These are phyloP conservation scores for Brachymystax lenok DNA, from an alignment of 2,797 vertebrate species.

Conservation along the genomic window DNA sequence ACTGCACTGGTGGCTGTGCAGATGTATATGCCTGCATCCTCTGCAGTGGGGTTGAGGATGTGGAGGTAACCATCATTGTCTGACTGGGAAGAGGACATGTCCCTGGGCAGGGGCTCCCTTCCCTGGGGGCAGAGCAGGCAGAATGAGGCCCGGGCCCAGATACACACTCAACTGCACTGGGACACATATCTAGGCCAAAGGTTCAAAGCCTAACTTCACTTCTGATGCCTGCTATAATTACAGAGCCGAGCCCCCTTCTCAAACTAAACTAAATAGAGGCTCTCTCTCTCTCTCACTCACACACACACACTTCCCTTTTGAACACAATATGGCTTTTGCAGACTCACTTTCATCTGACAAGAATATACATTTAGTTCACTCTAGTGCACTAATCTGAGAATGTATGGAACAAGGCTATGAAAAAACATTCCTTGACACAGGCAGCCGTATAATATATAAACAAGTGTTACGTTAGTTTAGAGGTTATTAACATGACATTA, in stretches of 20 bases:
- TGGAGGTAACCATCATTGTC: constrained; percentile 75
- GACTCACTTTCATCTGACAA: constrained; percentile 67
- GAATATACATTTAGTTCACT: constrained; percentile 53
- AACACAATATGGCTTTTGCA: constrained; percentile 68
- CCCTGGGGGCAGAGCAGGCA: constrained; percentile 70
- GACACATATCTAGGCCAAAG: constrained; percentile 33
- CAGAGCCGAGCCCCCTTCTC: constrained; percentile 23
- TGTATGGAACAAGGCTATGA: constrained; percentile 20
- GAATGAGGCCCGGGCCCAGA: not conserved
- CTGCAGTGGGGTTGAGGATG: constrained; percentile 70
- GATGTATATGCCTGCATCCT: constrained; percentile 82
- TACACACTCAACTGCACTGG: constrained; percentile 15
- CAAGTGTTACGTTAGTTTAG: not conserved
- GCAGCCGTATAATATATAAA: constrained; percentile 21
- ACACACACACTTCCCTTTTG: constrained; percentile 41
- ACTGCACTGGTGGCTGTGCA: constrained; percentile 86
- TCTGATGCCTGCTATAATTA: constrained; percentile 63
- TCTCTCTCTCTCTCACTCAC: constrained; percentile 27
- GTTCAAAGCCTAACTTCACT: constrained; percentile 41
- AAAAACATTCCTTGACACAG: constrained; percentile 21
- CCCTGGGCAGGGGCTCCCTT: constrained; percentile 60
- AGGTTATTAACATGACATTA: constrained; percentile 23
- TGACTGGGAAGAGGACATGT: constrained; percentile 56
- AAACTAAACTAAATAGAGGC: constrained; percentile 5
- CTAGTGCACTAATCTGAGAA: constrained; percentile 38